Conservation (phyloP, 2,797 vertebrate species). For the Martes flavigula region DNA sequence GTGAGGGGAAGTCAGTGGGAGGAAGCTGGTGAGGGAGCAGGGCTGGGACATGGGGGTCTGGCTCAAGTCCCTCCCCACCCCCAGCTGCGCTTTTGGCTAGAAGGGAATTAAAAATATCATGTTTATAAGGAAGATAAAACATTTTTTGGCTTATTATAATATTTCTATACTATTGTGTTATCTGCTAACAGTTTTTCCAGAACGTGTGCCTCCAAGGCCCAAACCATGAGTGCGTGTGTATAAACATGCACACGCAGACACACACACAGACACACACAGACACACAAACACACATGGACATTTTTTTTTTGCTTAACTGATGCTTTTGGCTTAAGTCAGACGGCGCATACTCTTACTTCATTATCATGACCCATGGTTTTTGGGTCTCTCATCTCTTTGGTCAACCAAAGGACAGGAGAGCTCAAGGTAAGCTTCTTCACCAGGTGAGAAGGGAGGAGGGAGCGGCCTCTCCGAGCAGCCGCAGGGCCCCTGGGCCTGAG, state of each 20-base stretch:
- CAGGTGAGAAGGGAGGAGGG: background rate
- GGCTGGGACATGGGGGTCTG: background rate
- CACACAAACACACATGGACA: background rate
- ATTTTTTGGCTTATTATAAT: background rate
- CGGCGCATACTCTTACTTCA: no score
- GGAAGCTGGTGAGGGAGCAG: background rate
- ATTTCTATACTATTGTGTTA: background rate
- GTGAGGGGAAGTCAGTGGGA: background rate
- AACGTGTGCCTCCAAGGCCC: background rate
- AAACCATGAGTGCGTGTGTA: background rate
- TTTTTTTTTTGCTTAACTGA: background rate
- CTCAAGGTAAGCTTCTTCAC: background rate
- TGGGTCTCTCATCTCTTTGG: no score
- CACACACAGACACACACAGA: background rate
- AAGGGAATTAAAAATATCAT: background rate
- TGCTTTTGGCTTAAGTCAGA: background rate
- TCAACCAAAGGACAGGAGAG: background rate
- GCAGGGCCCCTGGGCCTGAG: accelerated
- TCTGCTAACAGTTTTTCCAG: background rate
- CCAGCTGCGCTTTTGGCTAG: background rate
- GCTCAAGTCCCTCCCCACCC: background rate
- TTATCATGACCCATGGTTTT: no score
- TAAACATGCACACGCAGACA: background rate
- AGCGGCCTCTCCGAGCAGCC: background rate
- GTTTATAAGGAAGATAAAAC: background rate